These are phyloP conservation scores for Microctenopoma steveboyesi DNA, from an alignment of 2,797 vertebrate genomes.

Conservation along the genomic window DNA sequence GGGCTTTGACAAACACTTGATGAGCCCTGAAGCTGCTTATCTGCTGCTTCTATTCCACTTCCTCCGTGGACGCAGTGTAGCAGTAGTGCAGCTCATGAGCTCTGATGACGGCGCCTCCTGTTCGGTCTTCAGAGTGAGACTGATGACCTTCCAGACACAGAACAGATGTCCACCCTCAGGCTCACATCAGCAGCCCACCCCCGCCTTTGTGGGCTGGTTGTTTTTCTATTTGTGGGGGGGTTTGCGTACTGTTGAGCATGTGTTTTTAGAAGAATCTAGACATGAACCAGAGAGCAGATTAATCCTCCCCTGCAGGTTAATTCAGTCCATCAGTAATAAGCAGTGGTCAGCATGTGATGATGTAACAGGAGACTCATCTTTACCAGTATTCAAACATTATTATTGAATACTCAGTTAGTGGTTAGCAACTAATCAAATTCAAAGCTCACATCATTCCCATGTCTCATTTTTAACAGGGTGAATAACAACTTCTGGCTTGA, in stretches of 20 bases:
- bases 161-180: constrained; percentile 14
- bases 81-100: not conserved
- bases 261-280: constrained; percentile 23
- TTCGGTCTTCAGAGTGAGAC: too few relatives aligned
- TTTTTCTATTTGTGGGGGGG: not conserved
- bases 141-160: constrained; percentile 1
- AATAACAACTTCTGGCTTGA: too few relatives aligned
- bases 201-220: not conserved
- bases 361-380: constrained; percentile 44
- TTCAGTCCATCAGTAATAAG: constrained; percentile 38
- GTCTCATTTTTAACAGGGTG: too few relatives aligned
- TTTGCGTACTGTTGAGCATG: not conserved
- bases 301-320: constrained; percentile 48
- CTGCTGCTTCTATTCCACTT: not conserved
- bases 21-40: not conserved
- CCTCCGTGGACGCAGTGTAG: not conserved
- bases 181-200: not conserved
- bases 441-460: too few relatives aligned
- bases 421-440: too few relatives aligned
- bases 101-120: not conserved
- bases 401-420: too few relatives aligned
- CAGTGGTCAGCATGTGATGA: constrained; percentile 45
- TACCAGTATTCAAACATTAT: not conserved
- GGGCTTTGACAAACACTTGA: not conserved
- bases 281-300: constrained; percentile 32